Evolutionary conservation across 2,113 vertebrate species (phyloP).

Genomic region (Dipodomys stephensi): DNA sequence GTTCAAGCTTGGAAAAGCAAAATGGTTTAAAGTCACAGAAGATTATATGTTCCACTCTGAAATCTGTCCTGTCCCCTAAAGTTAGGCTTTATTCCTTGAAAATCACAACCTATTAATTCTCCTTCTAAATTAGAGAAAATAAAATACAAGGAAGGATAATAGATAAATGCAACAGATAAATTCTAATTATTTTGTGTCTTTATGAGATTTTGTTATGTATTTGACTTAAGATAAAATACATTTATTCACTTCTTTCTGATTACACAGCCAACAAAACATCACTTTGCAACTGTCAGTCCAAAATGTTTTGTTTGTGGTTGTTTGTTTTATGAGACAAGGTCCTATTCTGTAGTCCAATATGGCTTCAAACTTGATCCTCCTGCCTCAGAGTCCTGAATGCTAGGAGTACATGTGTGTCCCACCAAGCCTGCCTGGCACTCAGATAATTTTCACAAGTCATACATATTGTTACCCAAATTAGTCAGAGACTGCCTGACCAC

Average conservation of each 20-base stretch:
- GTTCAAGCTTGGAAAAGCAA: conserved; percentile 24
- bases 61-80: accelerated
- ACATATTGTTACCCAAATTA: not conserved
- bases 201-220: conserved; percentile 15
- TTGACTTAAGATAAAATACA: conserved; percentile 61
- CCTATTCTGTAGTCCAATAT: too few species aligned
- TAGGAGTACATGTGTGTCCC: too few species aligned
- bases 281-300: not conserved
- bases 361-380: too few species aligned
- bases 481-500: not conserved
- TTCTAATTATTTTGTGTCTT: conserved; percentile 2
- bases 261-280: not conserved
- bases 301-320: not conserved
- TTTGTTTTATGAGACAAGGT: too few species aligned
- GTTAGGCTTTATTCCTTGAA: not conserved
- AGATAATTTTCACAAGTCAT: not conserved
- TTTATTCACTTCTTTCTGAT: not conserved
- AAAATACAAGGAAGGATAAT: not conserved
- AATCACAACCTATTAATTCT: not conserved
- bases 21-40: not conserved
- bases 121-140: not conserved
- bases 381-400: too few species aligned
- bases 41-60: not conserved
- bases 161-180: not conserved
- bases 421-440: too few species aligned